These are phyloP conservation scores for Microcebus griseorufus DNA, from an alignment of 2,113 vertebrate species.

Conservation along the genomic window DNA sequence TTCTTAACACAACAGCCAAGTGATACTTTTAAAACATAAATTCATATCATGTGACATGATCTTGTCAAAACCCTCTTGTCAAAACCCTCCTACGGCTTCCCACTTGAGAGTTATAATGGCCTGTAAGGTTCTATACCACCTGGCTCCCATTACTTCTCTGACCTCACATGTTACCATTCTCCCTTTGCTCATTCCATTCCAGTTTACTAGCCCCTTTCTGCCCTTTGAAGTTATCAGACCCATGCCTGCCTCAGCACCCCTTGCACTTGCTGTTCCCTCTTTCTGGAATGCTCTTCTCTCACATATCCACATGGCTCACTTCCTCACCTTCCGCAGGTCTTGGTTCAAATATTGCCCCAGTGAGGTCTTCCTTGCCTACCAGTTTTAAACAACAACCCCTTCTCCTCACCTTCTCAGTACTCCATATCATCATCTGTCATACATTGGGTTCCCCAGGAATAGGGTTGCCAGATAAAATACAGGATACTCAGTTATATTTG, in stretches of 20 bases:
- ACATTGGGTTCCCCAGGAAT: neutral
- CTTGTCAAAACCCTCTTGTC: neutral
- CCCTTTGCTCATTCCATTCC: neutral
- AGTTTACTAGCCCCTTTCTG: neutral
- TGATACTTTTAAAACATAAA: neutral
- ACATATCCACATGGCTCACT: neutral
- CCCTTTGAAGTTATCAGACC: neutral
- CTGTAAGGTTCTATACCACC: fast-evolving
- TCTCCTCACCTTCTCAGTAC: neutral
- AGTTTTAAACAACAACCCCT: neutral
- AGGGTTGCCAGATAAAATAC: neutral
- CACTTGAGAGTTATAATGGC: neutral
- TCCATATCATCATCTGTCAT: neutral
- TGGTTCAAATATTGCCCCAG: neutral
- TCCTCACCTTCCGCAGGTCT: neutral
- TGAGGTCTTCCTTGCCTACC: neutral
- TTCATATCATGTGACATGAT: neutral
- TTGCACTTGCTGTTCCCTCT: neutral
- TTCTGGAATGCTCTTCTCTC: neutral
- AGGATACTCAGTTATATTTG: neutral
- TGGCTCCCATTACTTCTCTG: neutral
- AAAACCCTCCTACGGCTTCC: neutral
- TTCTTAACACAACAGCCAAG: neutral
- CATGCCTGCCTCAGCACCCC: neutral
- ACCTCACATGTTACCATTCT: neutral